Evolutionary conservation across 2,888 invertebrate genomes (phyloP), one percentile per base, ranked within the genome.

Genomic region (Meliscaeva auricollis): DNA sequence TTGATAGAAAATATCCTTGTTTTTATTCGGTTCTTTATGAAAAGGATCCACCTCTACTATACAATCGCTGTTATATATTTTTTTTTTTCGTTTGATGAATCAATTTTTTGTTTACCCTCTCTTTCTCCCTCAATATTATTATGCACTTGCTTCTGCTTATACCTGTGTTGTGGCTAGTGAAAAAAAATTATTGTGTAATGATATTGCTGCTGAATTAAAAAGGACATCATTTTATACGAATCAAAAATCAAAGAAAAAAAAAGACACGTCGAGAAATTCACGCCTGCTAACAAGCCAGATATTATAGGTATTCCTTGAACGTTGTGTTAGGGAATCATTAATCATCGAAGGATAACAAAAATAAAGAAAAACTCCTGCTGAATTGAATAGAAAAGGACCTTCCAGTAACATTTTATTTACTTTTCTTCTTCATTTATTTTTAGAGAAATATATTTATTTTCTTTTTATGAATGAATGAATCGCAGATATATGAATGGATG

Each of bases 221-320:
- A 66, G 66, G 50, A 66, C 50, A 35, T 66, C 32, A 66, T 32
- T 66, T 64, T 46, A 64, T 64, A 17, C 17, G 66, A 66, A 56
- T 54, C 69, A 30, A 30, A 17, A 68, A 56, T 54, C 69, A 30
- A 30, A 17, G 52, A 68, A 50, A 17, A 41, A 69, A 54, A 54
- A n/a, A 41, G 69, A 69, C 54, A 54, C 76, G 60, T 85, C 70
- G 56, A 64, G 73, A 73, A 85, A 85, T 85, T 85, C 85, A 85
- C 85, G 85, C 85, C 85, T 85, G 84, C 84, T 50, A 76, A 76
- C 78, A 54, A 69, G 56, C 26, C 44, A 64, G 52, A 26, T 35
- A 22, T 4, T n/a, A n/a, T 26, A 26, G 26, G 35, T 15, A 75
- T 70, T 58, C 58, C 72, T 77, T 69, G 50, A 76, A 38, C 72